A percentile compares a stretch with the other conserved stretches of the same genome.
These are phyloP conservation scores for Drosophila nigritarsus DNA, from an alignment of 2,888 invertebrate species.

Conservation along the genomic window DNA sequence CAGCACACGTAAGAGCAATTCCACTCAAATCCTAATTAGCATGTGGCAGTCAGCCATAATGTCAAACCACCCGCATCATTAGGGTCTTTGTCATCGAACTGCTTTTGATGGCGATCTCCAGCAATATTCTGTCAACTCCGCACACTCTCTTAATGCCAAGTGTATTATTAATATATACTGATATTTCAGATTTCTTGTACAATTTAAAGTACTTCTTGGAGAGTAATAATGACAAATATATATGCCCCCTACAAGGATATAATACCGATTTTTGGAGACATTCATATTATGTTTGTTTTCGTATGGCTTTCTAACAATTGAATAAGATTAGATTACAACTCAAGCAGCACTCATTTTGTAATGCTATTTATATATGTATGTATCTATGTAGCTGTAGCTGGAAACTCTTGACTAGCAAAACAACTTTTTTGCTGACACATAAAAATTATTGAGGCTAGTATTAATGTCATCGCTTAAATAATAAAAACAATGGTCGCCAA, in stretches of 20 bases:
- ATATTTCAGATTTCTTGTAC: not conserved
- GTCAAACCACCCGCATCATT: not conserved
- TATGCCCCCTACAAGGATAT: too few relatives aligned
- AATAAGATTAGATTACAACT: not conserved
- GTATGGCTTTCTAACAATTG: not conserved
- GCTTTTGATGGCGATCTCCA: not conserved
- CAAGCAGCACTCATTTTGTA: not conserved
- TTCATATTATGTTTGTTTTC: not conserved
- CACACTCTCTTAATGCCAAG: not conserved
- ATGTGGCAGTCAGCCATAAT: slow-evolving; percentile 17
- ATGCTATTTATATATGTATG: not conserved
- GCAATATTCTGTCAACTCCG: not conserved
- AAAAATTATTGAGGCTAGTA: slow-evolving; percentile 31
- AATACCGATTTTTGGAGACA: not conserved
- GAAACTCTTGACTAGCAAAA: not conserved
- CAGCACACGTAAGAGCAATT: slow-evolving; percentile 18
- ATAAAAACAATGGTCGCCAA: slow-evolving; percentile 54
- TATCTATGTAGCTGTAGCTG: too few relatives aligned
- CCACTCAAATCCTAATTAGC: slow-evolving; percentile 55
- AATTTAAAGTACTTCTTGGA: not conserved
- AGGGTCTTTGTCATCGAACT: not conserved
- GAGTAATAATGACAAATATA: not conserved
- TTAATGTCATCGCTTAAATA: slow-evolving; percentile 30
- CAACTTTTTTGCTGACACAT: slow-evolving; percentile 7
- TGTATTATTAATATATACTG: not conserved